Evolutionary conservation across 1,140 invertebrate species (phyloP).

Genomic region (Phocides pigmalion): DNA sequence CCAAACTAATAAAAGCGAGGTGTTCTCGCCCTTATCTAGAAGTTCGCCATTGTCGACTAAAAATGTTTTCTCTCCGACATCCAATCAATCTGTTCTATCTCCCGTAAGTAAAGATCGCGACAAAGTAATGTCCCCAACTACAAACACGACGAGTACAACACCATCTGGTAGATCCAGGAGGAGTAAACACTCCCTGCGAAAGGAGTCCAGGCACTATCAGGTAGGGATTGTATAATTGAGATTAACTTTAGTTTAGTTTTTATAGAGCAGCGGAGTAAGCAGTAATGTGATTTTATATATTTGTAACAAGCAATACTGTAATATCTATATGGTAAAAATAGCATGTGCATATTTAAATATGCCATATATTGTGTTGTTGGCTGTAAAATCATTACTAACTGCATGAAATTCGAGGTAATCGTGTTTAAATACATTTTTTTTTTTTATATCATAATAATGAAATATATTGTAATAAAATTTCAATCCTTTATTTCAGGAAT

Average conservation of each 20-base stretch:
- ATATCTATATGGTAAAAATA: constrained; percentile 11
- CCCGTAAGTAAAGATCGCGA: constrained; percentile 81
- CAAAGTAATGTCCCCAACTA: constrained; percentile 82
- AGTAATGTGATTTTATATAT: not conserved
- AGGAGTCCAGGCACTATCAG: constrained; percentile 88
- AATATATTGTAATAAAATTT: constrained; percentile 12
- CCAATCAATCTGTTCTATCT: constrained; percentile 79
- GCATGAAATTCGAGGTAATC: constrained; percentile 43
- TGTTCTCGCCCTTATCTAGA: constrained; percentile 78
- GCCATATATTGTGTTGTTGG: constrained; percentile 40
- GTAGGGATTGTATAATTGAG: constrained; percentile 52
- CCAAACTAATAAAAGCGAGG: constrained; percentile 81
- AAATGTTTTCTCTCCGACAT: constrained; percentile 78
- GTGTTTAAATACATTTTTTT: constrained; percentile 21
- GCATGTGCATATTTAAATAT: constrained; percentile 35
- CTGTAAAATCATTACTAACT: constrained; percentile 55
- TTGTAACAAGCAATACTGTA: not conserved
- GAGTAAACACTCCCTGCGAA: constrained; percentile 83
- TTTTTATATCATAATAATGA: not conserved
- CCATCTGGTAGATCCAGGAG: constrained; percentile 82
- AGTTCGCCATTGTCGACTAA: constrained; percentile 76
- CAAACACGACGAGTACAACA: constrained; percentile 79
- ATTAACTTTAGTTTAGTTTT: constrained; percentile 5
- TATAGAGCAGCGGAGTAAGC: constrained; percentile 16
- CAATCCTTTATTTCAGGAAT: constrained; percentile 86